A percentile compares a stretch with the other conserved stretches of the same genome.
Conservation (phyloP, 1,140 invertebrate genomes). For the Colletes latitarsis region DNA sequence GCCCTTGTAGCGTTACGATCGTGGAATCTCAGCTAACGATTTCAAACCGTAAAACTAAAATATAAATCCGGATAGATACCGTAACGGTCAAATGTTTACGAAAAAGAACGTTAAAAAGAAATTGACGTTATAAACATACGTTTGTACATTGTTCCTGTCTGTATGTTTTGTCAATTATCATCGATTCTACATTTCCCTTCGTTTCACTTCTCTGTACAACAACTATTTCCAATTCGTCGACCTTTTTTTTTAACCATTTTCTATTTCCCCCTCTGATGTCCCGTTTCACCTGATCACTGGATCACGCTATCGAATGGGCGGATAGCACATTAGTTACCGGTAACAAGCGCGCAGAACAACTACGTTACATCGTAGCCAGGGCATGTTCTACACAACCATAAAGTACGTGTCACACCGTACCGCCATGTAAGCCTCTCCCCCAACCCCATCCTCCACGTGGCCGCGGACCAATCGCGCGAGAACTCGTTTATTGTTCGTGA, state of each 20-base stretch:
- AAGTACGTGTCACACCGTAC: constrained; percentile 71
- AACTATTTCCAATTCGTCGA: not conserved
- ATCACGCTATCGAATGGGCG: constrained; percentile 68
- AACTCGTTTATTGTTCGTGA: constrained; percentile 56
- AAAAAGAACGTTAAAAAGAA: not conserved
- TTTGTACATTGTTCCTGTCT: too few species aligned
- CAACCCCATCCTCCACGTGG: not conserved
- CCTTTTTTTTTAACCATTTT: constrained; percentile 39
- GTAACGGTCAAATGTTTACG: not conserved
- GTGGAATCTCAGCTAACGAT: constrained; percentile 7
- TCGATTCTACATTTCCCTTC: too few species aligned
- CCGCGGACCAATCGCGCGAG: constrained; percentile 40
- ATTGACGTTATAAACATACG: not conserved
- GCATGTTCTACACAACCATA: constrained; percentile 75
- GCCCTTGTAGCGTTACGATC: constrained; percentile 9
- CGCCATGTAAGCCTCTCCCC: constrained; percentile 33
- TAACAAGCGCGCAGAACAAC: constrained; percentile 73
- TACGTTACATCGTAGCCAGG: constrained; percentile 69
- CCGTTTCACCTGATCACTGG: constrained; percentile 45
- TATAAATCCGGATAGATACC: constrained; percentile 14
- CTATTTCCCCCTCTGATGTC: not conserved
- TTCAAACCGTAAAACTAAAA: constrained; percentile 15
- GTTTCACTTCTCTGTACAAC: too few species aligned
- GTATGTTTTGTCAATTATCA: too few species aligned
- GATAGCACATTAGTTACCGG: constrained; percentile 73